phyloP scores from a whole-genome alignment of 2,797 vertebrate species.

The Spea hammondii region DNA sequence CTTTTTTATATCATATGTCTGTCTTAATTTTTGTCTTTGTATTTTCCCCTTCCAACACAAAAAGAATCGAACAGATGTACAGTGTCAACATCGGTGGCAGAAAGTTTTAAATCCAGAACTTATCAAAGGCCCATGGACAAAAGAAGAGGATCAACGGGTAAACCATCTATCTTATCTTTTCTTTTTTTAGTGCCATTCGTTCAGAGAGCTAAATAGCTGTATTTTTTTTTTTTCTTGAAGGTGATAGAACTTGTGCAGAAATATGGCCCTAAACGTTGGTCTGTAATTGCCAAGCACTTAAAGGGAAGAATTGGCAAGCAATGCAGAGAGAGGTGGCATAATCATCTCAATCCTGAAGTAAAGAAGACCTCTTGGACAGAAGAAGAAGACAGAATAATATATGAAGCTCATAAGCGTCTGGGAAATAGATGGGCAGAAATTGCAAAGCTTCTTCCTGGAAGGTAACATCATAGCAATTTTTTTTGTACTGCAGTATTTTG shows the following conservation, averaged over 20 bases:
- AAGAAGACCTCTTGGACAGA: conserved; percentile 99
- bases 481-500: background rate
- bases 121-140: conserved; percentile 98
- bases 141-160: conserved; percentile 98
- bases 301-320: conserved; percentile 98
- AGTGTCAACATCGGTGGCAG: conserved; percentile 98
- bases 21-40: background rate
- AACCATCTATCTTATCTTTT: conserved; percentile 51
- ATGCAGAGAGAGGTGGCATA: conserved; percentile 98
- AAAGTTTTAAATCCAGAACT: conserved; percentile 98
- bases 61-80: conserved; percentile 96
- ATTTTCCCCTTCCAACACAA: background rate
- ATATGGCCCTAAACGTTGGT: conserved; percentile 98
- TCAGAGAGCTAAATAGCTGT: background rate
- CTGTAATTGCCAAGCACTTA: conserved; percentile 97
- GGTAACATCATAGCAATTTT: conserved; percentile 69
- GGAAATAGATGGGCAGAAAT: conserved; percentile 99
- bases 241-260: conserved; percentile 98
- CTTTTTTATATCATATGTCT: background rate
- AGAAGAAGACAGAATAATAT: conserved; percentile 98
- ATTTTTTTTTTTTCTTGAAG: conserved; percentile 68
- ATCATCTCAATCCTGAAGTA: conserved; percentile 98
- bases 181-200: background rate
- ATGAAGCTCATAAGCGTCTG: conserved; percentile 97
- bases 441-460: conserved; percentile 96